A percentile compares a stretch with the other conserved stretches of the same genome.
Evolutionary conservation across 2,797 vertebrate genomes (phyloP).

Genomic region (Buceros bicornis): DNA sequence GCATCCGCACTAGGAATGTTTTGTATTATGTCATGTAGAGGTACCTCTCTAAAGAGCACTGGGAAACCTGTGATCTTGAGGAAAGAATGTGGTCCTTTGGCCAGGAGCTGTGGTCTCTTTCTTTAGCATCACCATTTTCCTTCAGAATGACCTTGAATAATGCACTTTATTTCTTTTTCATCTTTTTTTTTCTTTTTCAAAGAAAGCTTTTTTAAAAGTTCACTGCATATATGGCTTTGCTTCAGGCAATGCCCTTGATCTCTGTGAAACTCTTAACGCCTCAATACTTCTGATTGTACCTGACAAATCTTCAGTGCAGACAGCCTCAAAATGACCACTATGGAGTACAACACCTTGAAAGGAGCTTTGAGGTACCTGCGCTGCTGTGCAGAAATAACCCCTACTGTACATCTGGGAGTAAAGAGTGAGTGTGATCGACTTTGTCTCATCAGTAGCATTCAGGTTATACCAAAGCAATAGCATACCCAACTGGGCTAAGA

Average conservation of each 20-base stretch:
- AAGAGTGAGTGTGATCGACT: not conserved
- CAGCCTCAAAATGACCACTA: not conserved
- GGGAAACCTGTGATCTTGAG: not conserved
- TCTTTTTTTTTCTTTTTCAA: not conserved
- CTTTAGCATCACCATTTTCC: not conserved
- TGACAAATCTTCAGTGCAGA: not conserved
- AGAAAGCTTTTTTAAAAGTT: not conserved
- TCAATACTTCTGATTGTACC: not conserved
- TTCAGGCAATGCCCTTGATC: not conserved
- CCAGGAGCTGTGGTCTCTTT: not conserved
- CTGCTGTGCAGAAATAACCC: not conserved
- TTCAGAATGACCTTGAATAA: slow-evolving; percentile 25
- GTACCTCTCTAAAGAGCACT: not conserved
- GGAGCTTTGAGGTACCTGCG: not conserved
- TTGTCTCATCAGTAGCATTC: not conserved
- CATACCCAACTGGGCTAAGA: not conserved
- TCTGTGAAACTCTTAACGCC: not conserved
- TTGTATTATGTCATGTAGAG: not conserved
- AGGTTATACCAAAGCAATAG: not conserved
- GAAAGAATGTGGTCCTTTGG: not conserved
- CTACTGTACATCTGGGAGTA: not conserved
- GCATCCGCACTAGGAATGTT: not conserved
- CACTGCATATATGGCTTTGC: not conserved
- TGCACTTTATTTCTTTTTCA: not conserved
- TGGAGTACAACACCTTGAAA: slow-evolving; percentile 2